phyloP scores from a whole-genome alignment of 1,140 invertebrate genomes.

The Drosophila santomea region DNA sequence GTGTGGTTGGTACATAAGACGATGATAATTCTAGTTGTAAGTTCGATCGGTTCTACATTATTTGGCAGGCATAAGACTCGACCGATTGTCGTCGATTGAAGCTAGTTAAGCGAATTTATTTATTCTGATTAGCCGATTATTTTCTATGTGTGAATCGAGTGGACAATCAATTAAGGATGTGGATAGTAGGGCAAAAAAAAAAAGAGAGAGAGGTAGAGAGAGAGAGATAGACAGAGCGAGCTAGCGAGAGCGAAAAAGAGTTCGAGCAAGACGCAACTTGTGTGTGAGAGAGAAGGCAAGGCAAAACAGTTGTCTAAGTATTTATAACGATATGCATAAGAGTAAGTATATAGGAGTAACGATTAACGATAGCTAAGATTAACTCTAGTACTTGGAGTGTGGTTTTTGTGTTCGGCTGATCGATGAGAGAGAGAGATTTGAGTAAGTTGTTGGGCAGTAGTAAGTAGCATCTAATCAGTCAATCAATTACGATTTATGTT shows the following conservation, averaged over 20 bases:
- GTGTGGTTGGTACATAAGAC: constrained; percentile 7
- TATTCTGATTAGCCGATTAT: constrained; percentile 23
- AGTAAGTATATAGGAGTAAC: constrained; percentile 25
- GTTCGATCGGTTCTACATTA: constrained; percentile 40
- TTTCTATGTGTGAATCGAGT: constrained; percentile 30
- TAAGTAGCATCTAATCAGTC: constrained; percentile 61
- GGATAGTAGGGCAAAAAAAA: constrained; percentile 26
- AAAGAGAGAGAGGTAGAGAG: constrained; percentile 20
- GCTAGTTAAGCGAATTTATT: constrained; percentile 26
- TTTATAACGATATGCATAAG: constrained; percentile 33
- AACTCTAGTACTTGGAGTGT: constrained; percentile 52
- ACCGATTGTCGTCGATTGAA: constrained; percentile 21
- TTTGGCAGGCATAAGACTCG: constrained; percentile 39
- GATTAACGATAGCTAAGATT: constrained; percentile 52
- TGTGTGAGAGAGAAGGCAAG: constrained; percentile 37
- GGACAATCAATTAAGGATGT: constrained; percentile 13
- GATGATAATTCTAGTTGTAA: constrained; percentile 21
- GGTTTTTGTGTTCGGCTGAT: constrained; percentile 36
- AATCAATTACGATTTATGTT: constrained; percentile 49
- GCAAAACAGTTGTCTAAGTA: constrained; percentile 44
- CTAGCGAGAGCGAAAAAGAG: constrained; percentile 26
- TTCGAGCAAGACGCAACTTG: constrained; percentile 36
- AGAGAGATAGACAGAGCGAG: constrained; percentile 11
- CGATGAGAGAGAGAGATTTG: constrained; percentile 40
- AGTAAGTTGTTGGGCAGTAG: constrained; percentile 24